Percentiles rank a stretch among this genome's conserved stretches.
These are phyloP conservation scores for Fregetta grallaria DNA, from an alignment of 2,113 vertebrate genomes.

Conservation along the genomic window DNA sequence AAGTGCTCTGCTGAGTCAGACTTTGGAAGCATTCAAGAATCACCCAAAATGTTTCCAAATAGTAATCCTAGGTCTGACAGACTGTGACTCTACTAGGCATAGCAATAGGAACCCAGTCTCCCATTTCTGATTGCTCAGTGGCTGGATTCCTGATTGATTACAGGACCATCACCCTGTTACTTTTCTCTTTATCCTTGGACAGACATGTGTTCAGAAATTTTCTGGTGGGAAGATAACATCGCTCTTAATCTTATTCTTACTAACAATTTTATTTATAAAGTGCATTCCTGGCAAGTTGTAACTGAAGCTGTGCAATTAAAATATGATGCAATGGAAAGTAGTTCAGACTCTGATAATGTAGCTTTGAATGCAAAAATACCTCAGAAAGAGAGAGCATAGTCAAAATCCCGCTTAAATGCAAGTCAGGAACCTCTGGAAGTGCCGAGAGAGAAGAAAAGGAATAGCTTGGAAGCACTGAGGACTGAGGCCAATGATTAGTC, in stretches of 20 bases:
- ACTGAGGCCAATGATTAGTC: background rate
- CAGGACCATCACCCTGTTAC: background rate
- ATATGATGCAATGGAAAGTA: background rate
- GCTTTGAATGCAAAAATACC: background rate
- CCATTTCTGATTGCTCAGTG: background rate
- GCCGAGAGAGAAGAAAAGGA: background rate
- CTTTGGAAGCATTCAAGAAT: background rate
- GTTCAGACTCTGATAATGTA: background rate
- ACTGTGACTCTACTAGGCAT: background rate
- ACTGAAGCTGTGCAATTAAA: background rate
- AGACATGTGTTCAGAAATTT: background rate
- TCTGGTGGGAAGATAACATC: background rate
- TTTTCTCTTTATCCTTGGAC: background rate
- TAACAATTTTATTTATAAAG: background rate
- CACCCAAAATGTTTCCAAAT: background rate
- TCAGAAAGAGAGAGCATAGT: background rate
- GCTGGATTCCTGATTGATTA: background rate
- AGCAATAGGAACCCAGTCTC: background rate
- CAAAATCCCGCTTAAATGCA: background rate
- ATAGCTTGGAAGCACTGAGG: background rate
- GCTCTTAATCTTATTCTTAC: background rate
- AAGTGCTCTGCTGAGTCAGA: background rate
- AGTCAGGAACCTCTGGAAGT: background rate
- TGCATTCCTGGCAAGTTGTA: background rate
- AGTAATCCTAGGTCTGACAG: background rate